Evolutionary conservation across 2,888 invertebrate genomes (phyloP), one percentile per base, ranked within the genome.

Genomic region (Linnaemya tessellans): DNA sequence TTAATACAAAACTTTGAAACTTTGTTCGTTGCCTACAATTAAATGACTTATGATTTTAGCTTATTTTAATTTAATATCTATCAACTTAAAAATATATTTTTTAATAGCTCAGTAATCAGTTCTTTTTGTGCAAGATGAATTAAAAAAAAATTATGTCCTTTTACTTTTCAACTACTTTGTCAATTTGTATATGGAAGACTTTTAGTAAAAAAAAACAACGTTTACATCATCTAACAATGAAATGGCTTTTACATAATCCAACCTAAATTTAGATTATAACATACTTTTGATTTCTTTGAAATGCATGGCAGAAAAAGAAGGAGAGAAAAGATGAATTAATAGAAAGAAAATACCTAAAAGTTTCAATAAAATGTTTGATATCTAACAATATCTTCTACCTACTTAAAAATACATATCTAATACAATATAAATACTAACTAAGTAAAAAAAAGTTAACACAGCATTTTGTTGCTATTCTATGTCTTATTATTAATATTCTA

Each of bases 401-500:
- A 70, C 56, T 30, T 30, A 18, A 18, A 54, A n/a, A 38, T 60
- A 20, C 30, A 38, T 30, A 35, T 35, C 18, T 60, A 18, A n/a
- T 60, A 60, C 10, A n/a, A 70, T 80, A 41, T 60, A 75, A 58
- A 73, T 65, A 65, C 64, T 85, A 62, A 38, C 1, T 20, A 65
- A 73, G 58, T 77, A 75, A 80, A 74, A 85, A 82, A 71, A 30
- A 78, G 70, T 86, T 84, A 84, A 86, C 86, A 86, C 86, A 86
- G 86, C 84, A 86, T 84, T 73, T 83, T 80, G 86, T 84, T 83
- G 86, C 83, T 82, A 80, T 62, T 71, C 79, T 83, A 80, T 30
- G 62, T 62, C 35, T 70, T 60, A 54, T n/a, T n/a, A n/a, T n/a
- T n/a, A n/a, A n/a, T n/a, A n/a, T 25, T 18, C 35, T 46, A 46